Evolutionary conservation across 2,888 invertebrate genomes (phyloP), one percentile per base, ranked within the genome.

Genomic region (Acanthosepion esculentum): DNA sequence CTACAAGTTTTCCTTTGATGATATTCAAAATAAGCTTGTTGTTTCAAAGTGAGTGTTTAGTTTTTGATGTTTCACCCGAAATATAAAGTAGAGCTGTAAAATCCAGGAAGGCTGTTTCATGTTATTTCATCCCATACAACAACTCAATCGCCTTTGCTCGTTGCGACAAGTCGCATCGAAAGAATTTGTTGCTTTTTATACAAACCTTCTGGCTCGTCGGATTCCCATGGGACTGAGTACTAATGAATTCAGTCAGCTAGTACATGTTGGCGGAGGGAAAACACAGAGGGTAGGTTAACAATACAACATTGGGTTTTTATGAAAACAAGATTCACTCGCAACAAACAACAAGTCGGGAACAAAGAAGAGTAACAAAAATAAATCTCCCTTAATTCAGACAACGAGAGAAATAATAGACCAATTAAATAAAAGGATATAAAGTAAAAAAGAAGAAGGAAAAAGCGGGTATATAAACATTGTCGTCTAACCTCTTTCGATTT

Each of bases 181-280:
- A 78, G n/a, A 59, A 78, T 78, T 78, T 15, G 78, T 15, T n/a
- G 23, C 78, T 78, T 33, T 78, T 78, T 78, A 78, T 33, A 78
- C 78, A 33, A 78, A 78, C 78, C 78, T n/a, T n/a, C 12, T 59
- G 59, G 59, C 78, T 33, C 78, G n/a, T 15, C 78, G 78, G 23
- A 78, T 78, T 78, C 78, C 78, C 78, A 78, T 78, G 78, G 78
- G 78, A 78, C 78, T 33, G 78, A 33, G 78, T 78, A 78, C 78
- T 78, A 78, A 78, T 78, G 78, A 78, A 78, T 78, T 78, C 78
- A 78, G 78, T 78, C 78, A 78, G 78, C n/a, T n/a, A 78, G 78
- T 78, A 33, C 78, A 33, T 78, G 78, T 78, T 78, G n/a, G n/a
- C n/a, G n/a, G 78, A 78, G 78, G 78, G 78, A 78, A 78, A n/a